Evolutionary conservation across 2,888 invertebrate species (phyloP), one percentile per base, ranked within the genome.

Genomic region (Hirtodrosophila alboralis): DNA sequence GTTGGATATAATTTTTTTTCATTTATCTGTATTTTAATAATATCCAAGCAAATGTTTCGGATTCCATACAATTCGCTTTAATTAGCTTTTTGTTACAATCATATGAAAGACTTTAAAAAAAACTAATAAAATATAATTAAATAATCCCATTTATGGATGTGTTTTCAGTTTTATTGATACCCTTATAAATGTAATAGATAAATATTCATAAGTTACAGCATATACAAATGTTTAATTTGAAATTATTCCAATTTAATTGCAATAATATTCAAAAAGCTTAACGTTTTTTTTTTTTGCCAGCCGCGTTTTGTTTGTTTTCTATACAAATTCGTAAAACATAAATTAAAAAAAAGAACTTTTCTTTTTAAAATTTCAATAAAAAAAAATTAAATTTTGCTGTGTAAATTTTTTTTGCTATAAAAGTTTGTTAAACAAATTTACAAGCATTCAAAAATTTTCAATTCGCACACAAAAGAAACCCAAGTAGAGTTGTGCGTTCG

Each of bases 231-330:
- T 61, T n/a, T n/a, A n/a, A 52, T 49, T 67, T 74, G 71, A 85
- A 85, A 76, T 87, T 83, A 88, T 88, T 83, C 59, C 88, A 87
- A 87, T 87, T 87, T 59, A 63, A 87, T 87, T 88, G 88, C 60
- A 87, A 87, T 81, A 87, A 86, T 64, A 53, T 75, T 78, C 79
- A 76, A 72, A n/a, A 64, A 57, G 18, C 47, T 31, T 58, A 72
- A 59, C 57, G 51, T 33, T 18, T 23, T 28, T 40, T 14, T 36
- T 21, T 48, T 26, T 28, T 23, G 48, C 28, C 45, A 38, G 33
- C 18, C 5, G 18, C 5, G 18, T 18, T 18, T 18, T 18, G 3
- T 2, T 5, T 23, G 16, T 16, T 53, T 47, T 43, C 16, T 37
- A 27, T 49, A 26, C 41, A 51, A 61, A 69, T 67, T 78, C 64